Conservation (phyloP, 2,888 invertebrate genomes). For the Heliothis peltigera region DNA sequence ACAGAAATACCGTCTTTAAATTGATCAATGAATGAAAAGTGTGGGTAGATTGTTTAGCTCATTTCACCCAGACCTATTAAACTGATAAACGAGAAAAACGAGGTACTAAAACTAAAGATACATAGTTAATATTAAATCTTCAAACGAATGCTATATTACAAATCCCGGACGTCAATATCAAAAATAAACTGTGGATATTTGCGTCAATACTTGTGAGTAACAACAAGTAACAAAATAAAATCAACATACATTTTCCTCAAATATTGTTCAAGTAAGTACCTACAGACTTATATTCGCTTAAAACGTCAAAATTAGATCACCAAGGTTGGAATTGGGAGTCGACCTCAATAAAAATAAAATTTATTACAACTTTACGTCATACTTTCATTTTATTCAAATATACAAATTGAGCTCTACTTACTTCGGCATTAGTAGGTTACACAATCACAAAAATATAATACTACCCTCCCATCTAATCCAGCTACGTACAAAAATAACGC, state of each 20-base stretch:
- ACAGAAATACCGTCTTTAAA: slow-evolving; percentile 5
- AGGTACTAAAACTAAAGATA: not conserved
- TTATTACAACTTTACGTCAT: slow-evolving; percentile 44
- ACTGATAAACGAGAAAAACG: not conserved
- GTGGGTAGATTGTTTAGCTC: slow-evolving; percentile 12
- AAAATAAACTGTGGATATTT: slow-evolving; percentile 45
- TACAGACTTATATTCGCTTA: slow-evolving; percentile 34
- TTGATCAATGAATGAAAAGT: slow-evolving; percentile 5
- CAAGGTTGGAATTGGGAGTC: slow-evolving; percentile 33
- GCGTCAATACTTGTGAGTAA: slow-evolving; percentile 25
- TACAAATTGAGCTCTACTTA: slow-evolving; percentile 44
- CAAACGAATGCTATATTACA: slow-evolving; percentile 11
- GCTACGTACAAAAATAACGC: slow-evolving; percentile 76
- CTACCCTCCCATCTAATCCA: slow-evolving; percentile 75
- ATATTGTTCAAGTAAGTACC: slow-evolving; percentile 23
- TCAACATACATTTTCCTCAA: slow-evolving; percentile 26
- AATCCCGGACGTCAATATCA: slow-evolving; percentile 17
- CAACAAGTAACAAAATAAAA: slow-evolving; percentile 43
- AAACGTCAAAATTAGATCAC: slow-evolving; percentile 57
- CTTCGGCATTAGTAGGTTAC: slow-evolving; percentile 43
- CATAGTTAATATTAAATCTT: slow-evolving; percentile 12
- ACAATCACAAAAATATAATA: slow-evolving; percentile 59
- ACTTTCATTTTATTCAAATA: slow-evolving; percentile 28
- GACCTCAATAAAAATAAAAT: slow-evolving; percentile 49
- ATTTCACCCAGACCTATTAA: too few relatives aligned